Base-by-base conservation (phyloP, 2,888 invertebrate species). In the Polyommatus icarus region DNA sequence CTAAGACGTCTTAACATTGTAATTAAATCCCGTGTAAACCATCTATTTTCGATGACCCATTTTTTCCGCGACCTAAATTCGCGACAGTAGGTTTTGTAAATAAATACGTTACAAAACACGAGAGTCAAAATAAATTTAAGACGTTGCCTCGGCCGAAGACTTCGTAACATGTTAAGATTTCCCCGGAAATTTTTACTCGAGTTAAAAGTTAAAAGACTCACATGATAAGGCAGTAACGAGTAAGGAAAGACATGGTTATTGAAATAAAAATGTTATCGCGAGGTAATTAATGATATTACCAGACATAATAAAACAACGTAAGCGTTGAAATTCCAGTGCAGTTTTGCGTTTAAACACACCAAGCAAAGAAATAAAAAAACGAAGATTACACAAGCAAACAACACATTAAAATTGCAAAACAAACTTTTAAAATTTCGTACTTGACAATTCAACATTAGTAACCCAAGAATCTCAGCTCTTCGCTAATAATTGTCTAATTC, bases 11-110 rank as follows among this genome's bases (percentile, higher is more conserved):
- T 83, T 86, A 87, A 87, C 79, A 79, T 87, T 89, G 88, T 90
- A 93, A 93, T 94, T 91, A 89, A 91, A 91, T 85, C 90, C 89
- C 89, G 89, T 90, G 89, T 88, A 88, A 87, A 86, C 85, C 83
- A 84, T 87, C 89, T 91, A 91, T 91, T 92, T 91, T 86, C 87
- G 87, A 79, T 85, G 93, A 93, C 93, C 93, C 84, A 92, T 90
- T 91, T 91, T 75, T 84, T 85, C 82, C 78, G 86, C 90, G 93
- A 91, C 93, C 93, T 85, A 83, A 89, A 91, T 93, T 91, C 88
- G 90, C 90, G 83, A 89, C 87, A 87, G 84, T 91, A 89, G 84
- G 84, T 86, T 85, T 89, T 88, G 86, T 86, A 86, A 85, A 83
- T 81, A 80, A 80, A 81, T 80, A 83, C 82, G 89, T 92, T 90